Evolutionary conservation across 2,797 vertebrate genomes (phyloP).

Genomic region (Gobionotothen gibberifrons): DNA sequence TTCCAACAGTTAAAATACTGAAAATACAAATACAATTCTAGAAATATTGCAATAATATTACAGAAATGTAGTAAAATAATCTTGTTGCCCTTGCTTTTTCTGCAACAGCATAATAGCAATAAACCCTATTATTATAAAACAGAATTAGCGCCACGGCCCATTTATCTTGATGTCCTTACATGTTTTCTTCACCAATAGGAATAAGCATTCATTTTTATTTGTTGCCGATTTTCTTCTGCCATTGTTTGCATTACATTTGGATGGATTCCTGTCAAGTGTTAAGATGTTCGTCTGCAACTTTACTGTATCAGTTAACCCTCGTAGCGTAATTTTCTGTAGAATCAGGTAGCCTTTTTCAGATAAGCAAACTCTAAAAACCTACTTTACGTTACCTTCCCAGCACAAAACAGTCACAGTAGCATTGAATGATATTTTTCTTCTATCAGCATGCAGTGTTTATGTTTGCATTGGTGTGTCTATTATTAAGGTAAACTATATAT

Average conservation of each 20-base stretch:
- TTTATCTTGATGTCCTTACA: not conserved
- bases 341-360: no score
- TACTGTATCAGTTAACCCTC: not conserved
- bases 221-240: not conserved
- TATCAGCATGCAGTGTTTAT: conserved; percentile 17
- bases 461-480: conserved; percentile 16
- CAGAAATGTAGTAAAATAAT: no score
- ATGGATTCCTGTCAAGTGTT: no score
- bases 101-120: no score
- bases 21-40: no score
- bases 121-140: not conserved
- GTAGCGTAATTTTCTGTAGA: not conserved
- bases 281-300: no score
- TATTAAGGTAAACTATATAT: conserved; percentile 30
- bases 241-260: not conserved
- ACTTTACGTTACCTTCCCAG: no score
- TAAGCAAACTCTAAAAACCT: no score
- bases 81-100: not conserved
- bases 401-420: not conserved
- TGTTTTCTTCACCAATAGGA: not conserved
- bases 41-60: no score
- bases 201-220: not conserved
- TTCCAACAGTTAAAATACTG: no score
- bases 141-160: not conserved
- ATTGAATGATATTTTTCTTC: not conserved